Evolutionary conservation across 2,888 invertebrate genomes (phyloP).

Genomic region (Diarsia mendica): DNA sequence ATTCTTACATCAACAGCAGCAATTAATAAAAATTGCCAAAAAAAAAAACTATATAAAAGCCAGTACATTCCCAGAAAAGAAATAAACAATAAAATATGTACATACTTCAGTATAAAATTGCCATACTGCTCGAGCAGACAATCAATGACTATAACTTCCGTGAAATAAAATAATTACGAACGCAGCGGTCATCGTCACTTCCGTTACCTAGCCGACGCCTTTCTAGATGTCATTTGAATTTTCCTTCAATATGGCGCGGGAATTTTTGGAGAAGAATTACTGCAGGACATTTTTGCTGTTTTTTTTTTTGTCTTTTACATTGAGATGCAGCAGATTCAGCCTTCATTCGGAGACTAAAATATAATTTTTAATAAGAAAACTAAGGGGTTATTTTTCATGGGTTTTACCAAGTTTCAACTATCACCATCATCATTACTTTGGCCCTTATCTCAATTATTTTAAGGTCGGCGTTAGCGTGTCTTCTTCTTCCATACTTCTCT

Average conservation of each 20-base stretch:
- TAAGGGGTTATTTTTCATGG: background rate
- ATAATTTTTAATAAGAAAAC: background rate
- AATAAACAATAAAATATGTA: slow-evolving; percentile 10
- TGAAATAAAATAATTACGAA: slow-evolving; percentile 63
- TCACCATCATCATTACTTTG: too few relatives aligned
- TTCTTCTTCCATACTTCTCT: too few relatives aligned
- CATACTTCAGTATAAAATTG: slow-evolving; percentile 34
- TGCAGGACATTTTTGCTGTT: background rate
- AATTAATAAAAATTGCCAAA: background rate
- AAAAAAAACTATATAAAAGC: background rate
- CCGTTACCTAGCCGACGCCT: slow-evolving; percentile 52
- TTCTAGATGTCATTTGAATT: slow-evolving; percentile 41
- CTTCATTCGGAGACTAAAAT: background rate
- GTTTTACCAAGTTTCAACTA: too few relatives aligned
- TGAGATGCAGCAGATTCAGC: background rate
- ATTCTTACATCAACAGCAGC: background rate
- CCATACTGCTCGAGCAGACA: slow-evolving; percentile 50
- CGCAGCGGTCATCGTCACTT: slow-evolving; percentile 65
- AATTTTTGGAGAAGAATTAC: background rate
- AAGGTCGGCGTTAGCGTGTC: too few relatives aligned
- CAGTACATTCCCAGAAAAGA: background rate
- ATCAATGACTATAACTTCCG: slow-evolving; percentile 66
- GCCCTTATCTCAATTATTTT: too few relatives aligned
- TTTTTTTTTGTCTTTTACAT: background rate
- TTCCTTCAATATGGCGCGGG: slow-evolving; percentile 13